Conservation (phyloP, 2,797 vertebrate genomes). For the Cyprinella venusta region DNA sequence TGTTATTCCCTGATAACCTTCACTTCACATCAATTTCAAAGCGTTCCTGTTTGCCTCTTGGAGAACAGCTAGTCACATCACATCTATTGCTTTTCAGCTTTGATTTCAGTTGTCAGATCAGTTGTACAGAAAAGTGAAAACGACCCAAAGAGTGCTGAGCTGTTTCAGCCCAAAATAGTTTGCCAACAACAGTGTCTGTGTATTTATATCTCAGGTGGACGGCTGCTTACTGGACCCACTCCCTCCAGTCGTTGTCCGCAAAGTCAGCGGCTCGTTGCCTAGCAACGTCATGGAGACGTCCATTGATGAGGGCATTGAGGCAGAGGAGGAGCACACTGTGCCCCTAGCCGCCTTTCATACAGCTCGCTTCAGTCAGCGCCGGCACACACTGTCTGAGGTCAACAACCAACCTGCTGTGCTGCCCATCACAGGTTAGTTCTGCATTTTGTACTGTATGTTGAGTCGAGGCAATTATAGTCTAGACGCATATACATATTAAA, state of each 20-base stretch:
- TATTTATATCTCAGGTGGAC: conserved; percentile 80
- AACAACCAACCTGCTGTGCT: conserved; percentile 85
- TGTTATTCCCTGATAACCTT: neutral
- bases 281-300: conserved; percentile 96
- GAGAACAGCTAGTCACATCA: neutral
- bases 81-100: neutral
- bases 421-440: conserved; percentile 80
- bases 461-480: neutral
- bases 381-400: conserved; percentile 95
- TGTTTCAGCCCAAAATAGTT: conserved; percentile 28
- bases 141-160: neutral
- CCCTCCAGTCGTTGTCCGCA: conserved; percentile 82
- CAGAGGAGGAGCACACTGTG: conserved; percentile 85
- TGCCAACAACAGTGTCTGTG: neutral
- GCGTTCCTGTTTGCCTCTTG: neutral
- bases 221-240: conserved; percentile 94
- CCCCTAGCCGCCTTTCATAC: conserved; percentile 84
- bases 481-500: neutral
- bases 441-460: neutral
- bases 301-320: conserved; percentile 94
- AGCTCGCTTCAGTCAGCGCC: conserved; percentile 86
- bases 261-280: conserved; percentile 90
- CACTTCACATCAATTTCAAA: neutral
- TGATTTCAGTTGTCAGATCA: conserved; percentile 13
- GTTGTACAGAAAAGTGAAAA: neutral